These are phyloP conservation scores for Pagetopsis macropterus DNA, from an alignment of 2,797 vertebrate species.

Conservation along the genomic window DNA sequence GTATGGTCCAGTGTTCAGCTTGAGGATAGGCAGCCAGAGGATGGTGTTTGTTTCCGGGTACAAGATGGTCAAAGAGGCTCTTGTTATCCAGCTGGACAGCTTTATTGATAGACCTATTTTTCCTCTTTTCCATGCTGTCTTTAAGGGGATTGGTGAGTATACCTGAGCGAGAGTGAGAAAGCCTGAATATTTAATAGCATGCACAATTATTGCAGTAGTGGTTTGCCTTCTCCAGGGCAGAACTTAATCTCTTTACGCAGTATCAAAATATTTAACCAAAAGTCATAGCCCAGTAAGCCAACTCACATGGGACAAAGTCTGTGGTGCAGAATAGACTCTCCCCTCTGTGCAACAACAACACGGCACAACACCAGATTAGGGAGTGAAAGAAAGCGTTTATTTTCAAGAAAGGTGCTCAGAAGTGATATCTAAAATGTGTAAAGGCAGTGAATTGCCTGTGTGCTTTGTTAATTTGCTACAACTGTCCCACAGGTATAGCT, in stretches of 20 bases:
- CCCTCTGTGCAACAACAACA: neutral
- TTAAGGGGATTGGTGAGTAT: slow-evolving; percentile 78
- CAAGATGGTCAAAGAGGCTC: slow-evolving; percentile 82
- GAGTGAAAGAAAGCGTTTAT: neutral
- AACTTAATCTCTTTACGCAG: neutral
- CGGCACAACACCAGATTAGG: neutral
- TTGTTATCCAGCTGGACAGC: slow-evolving; percentile 77
- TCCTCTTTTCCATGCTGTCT: slow-evolving; percentile 59
- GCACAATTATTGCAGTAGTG: neutral
- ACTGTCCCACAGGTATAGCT: slow-evolving; percentile 70
- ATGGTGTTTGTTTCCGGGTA: slow-evolving; percentile 75
- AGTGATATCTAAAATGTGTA: neutral
- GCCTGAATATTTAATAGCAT: neutral
- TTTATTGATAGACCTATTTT: slow-evolving; percentile 76
- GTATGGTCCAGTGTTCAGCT: slow-evolving; percentile 81
- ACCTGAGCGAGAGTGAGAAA: neutral
- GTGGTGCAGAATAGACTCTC: neutral
- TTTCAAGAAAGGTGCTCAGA: neutral
- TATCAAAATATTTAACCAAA: neutral
- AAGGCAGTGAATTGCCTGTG: neutral
- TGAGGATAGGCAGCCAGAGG: slow-evolving; percentile 74
- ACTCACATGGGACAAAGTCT: neutral
- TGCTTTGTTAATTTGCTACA: neutral
- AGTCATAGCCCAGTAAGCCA: neutral
- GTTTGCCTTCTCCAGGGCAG: neutral